Conservation (phyloP, 1,140 invertebrate genomes). For the Lepidurus couesii region DNA sequence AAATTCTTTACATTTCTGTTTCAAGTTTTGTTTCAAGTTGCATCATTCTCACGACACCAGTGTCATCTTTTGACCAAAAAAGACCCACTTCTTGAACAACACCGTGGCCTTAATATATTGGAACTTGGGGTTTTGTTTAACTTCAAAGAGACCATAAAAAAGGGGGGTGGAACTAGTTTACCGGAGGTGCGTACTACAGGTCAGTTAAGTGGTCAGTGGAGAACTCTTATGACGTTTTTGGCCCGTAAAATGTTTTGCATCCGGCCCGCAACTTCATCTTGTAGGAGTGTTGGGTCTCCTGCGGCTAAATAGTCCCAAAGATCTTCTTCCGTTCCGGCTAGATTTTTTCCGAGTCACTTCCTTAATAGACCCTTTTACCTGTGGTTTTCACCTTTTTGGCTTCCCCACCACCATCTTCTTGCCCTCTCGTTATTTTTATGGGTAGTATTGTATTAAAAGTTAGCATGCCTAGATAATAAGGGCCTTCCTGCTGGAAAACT, state of each 20-base stretch:
- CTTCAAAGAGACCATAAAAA: not conserved
- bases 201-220: not conserved
- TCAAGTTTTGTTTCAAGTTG: too few relatives aligned
- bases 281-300: not conserved
- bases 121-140: not conserved
- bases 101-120: too few relatives aligned
- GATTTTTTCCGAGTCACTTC: constrained; percentile 11
- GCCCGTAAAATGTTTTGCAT: constrained; percentile 10
- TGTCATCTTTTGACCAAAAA: too few relatives aligned
- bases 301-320: not conserved
- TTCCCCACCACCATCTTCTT: not conserved
- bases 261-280: not conserved
- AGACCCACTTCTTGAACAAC: too few relatives aligned
- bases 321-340: not conserved
- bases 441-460: constrained; percentile 15
- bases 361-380: constrained; percentile 9
- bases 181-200: not conserved
- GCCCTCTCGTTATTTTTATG: not conserved
- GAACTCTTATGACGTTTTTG: not conserved
- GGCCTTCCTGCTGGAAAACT: constrained; percentile 12
- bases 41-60: too few relatives aligned
- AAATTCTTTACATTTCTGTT: too few relatives aligned
- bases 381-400: not conserved
- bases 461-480: constrained; percentile 14
- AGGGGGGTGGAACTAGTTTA: not conserved